Evolutionary conservation across 2,797 vertebrate species (phyloP), one percentile per base, ranked within the genome.

Genomic region (Graptemys geographica): DNA sequence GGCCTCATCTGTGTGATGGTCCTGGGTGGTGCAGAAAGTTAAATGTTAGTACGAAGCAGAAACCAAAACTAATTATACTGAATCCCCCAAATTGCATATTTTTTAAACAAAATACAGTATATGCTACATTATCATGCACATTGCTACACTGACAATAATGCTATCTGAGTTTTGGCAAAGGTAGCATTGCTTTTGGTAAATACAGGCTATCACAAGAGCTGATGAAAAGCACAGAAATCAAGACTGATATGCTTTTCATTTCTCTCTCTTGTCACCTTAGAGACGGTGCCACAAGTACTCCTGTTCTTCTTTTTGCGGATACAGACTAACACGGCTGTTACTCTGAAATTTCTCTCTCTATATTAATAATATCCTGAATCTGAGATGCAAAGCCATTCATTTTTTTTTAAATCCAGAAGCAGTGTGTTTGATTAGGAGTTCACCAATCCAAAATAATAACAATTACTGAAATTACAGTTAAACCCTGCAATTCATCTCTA

Each of bases 161-260:
- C 37, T 53, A 4, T 59, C 90, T 86, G 33, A 47, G 21, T 89
- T 96, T 89, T 86, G 79, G 79, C 80, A 86, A 90, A 57, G 8
- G n/a, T 56, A 23, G 65, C 44, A 81, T 25, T 37, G 47, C 4
- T 81, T 52, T n/a, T 53, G 18, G 51, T 55, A 81, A n/a, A 47
- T 52, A 53, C 5, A 55, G 33, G 52, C 4, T 25, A 21, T 33
- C 44, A 81, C 44, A 47, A 47, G 27, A 47, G 31, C 9, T 84
- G 53, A 74, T 19, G 27, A 84, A 82, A 92, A 87, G 1, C 16
- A 47, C 2, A 85, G 16, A 11, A 85, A 56, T 80, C 4, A 4
- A 80, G 28, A 37, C 11, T 85, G 10, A 51, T 3, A 56, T 3
- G 13, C 47, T 88, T 93, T 74, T 13, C 85, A 8, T 81, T 89